Conservation (phyloP, 2,797 vertebrate species). For the Enteromius fasciolatus region DNA sequence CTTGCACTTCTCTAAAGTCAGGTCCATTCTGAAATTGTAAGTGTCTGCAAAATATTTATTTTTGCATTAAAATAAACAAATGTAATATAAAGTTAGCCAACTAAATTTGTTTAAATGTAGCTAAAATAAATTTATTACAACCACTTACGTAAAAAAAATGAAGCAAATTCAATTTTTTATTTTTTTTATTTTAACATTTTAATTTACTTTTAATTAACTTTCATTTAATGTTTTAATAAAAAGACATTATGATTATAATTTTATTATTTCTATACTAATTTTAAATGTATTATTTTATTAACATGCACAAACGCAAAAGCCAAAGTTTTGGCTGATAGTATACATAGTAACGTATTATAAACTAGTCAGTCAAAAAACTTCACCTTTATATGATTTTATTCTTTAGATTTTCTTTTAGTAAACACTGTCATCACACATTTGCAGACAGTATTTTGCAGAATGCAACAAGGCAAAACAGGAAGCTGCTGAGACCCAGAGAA, state of each 20-base stretch:
- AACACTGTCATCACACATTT: slow-evolving; percentile 55
- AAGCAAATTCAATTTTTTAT: no score
- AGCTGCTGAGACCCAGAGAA: slow-evolving; percentile 64
- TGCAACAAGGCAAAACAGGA: slow-evolving; percentile 71
- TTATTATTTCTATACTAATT: not conserved
- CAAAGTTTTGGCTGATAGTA: no score
- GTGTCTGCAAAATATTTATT: no score
- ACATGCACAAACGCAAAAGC: not conserved
- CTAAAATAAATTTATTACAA: no score
- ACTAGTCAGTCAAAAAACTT: not conserved
- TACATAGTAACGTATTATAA: not conserved
- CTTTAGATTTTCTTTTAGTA: not conserved
- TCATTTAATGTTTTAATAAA: no score
- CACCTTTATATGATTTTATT: not conserved
- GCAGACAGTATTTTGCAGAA: slow-evolving; percentile 71
- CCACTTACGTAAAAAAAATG: no score
- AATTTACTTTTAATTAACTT: no score
- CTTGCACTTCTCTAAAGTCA: not conserved
- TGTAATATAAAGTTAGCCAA: no score
- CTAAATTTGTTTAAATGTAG: no score
- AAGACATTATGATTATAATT: not conserved
- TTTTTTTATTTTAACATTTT: no score
- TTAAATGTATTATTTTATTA: not conserved
- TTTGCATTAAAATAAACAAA: no score
- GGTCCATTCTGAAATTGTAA: not conserved